Base-by-base conservation (phyloP, 2,113 vertebrate species). In the Struthio camelus region DNA sequence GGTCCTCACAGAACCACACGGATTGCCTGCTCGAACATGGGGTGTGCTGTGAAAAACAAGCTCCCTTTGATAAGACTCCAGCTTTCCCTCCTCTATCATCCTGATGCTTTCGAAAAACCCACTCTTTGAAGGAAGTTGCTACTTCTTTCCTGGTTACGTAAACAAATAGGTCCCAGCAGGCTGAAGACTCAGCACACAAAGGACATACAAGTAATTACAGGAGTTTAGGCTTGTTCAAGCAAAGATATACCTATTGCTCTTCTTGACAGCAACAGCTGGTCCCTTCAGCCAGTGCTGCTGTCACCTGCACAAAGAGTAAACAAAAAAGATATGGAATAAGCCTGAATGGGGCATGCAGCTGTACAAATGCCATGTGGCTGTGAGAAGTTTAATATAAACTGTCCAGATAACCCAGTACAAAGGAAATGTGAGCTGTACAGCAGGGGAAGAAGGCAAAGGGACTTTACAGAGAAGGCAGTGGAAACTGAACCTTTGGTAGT, bases 221-320 rank as follows among this genome's bases (percentile, higher is more conserved):
- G 34, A 73, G 34, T 72, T 70, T 23, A 61, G n/a, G 10, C 10
- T 83, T 83, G 15, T 32, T 84, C 71, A 95, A 65, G 50, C 27
- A 70, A 77, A 93, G 15, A 40, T 56, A 93, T 58, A 38, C 1
- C 2, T 73, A 54, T 46, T 71, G 53, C 58, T 94, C 50, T 78
- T 85, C 50, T 64, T 71, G 73, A 84, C 54, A 85, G 54, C 2
- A 0, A 51, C 66, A 96, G 44, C 65, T 87, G 93, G 73, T 85
- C 3, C 4, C 34, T 90, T 67, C 82, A 71, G 85, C 44, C 88
- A 2, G 0, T 0, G 0, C 50, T 51, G 77, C 80, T 44, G 71
- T 71, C 87, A 95, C 64, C 84, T 95, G 83, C 81, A 81, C 67
- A 80, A 32, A 34, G n/a, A 65, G 24, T 42, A 90, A 92, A 89